Evolutionary conservation across 2,888 invertebrate species (phyloP), one percentile per base, ranked within the genome.

Genomic region (Alsophila aescularia): DNA sequence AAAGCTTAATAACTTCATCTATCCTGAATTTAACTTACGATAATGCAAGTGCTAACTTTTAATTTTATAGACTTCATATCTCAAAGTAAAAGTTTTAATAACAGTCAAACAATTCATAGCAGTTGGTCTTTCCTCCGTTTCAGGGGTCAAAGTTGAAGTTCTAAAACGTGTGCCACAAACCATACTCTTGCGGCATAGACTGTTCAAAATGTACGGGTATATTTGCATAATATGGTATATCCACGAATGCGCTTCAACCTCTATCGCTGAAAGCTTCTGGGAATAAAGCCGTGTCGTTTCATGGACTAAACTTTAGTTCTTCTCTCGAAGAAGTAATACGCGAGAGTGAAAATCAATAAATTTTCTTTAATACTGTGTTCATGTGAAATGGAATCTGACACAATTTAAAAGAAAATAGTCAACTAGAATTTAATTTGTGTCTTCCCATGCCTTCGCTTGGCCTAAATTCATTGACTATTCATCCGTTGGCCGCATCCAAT

Each of bases 391-490:
- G 6, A 55, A 55, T 39, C 34, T 57, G 43, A 35, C 54, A 50
- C 49, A 52, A n/a, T n/a, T n/a, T 6, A 21, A 21, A 21, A 21
- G 21, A n/a, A 56, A 58, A 41, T 52, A 32, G 13, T n/a, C 9
- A 45, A 36, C 29, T 50, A 45, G 53, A 61, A 54, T 53, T 57
- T 47, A 75, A 72, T 64, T 73, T 72, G 70, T 72, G 62, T 69
- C 73, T 64, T 62, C 57, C 62, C 62, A 60, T 64, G 45, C 37
- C 60, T 62, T 64, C 62, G 60, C 73, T 78, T 82, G 81, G 72
- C 77, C 81, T 81, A 78, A 79, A 84, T 85, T 78, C 79, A 76
- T 83, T 85, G 82, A 77, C 80, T 84, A 83, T 85, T 88, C 85
- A 86, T 77, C 76, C 77, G 75, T 77, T 67, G 76, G 72, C 79